Evolutionary conservation across 2,113 vertebrate genomes (phyloP), one percentile per base, ranked within the genome.

Genomic region (Myotis lucifugus): DNA sequence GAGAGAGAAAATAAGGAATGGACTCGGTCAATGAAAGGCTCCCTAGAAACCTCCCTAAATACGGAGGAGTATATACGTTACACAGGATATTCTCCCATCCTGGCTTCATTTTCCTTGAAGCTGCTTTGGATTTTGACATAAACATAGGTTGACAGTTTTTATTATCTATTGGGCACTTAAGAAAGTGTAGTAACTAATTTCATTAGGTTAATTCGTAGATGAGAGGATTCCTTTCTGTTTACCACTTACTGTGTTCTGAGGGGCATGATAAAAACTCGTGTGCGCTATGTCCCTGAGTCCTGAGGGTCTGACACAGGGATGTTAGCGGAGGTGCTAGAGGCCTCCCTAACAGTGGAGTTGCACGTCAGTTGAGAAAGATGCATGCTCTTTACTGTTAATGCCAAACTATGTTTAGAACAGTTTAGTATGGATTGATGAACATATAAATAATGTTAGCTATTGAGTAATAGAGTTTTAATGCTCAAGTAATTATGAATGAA

Each of bases 191-290:
- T 64, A 78, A 48, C 8, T 67, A 79, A 34, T 29, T 34, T 46
- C 73, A 59, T 32, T 86, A 27, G 23, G 9, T 61, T 61, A 61
- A 9, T 27, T 27, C 32, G 19, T 23, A 79, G 27, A 54, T 29
- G 27, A 50, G 19, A 73, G 37, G n/a, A 18, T 29, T 8, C 66
- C 56, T 11, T 12, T 54, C 40, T 54, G 37, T 52, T 42, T 32
- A 37, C 21, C 46, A 74, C 23, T 61, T 11, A n/a, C 4, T 46
- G 0, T 2, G 13, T 37, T 10, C 1, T 4, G 6, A 11, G 5
- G 0, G 27, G 6, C 27, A 32, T 34, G n/a, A 6, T 15, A 48
- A 48, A 34, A 8, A 6, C 4, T 13, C 17, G 4, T 10, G 3
- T 21, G 2, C 0, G 2, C 70, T 48, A 4, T 37, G 10, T 8